Conservation (phyloP, 2,113 vertebrate genomes). For the Bothrops jararaca region DNA sequence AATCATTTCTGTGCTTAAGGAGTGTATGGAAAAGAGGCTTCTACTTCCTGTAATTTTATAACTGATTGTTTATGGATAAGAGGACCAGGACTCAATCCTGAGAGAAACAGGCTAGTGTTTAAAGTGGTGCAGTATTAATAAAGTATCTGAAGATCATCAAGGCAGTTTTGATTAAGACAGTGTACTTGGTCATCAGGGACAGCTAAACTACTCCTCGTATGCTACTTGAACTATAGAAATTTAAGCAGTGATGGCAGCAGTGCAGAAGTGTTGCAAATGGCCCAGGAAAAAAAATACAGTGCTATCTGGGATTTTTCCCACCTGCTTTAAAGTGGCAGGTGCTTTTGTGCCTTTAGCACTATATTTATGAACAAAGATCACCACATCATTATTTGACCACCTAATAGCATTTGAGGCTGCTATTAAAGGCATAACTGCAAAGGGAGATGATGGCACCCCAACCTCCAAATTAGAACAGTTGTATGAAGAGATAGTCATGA, state of each 20-base stretch:
- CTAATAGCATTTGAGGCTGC: not conserved
- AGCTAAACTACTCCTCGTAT: not conserved
- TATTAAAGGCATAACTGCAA: not conserved
- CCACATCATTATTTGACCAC: not conserved
- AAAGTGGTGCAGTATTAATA: not conserved
- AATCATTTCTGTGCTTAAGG: not conserved
- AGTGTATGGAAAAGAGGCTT: not conserved
- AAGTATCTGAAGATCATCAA: not conserved
- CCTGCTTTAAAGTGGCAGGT: not conserved
- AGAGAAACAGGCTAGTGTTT: not conserved
- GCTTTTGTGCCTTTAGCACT: not conserved
- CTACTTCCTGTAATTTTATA: not conserved
- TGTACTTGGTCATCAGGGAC: not conserved
- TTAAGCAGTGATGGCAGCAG: not conserved
- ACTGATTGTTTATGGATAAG: not conserved
- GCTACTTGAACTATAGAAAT: not conserved
- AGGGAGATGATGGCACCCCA: not conserved
- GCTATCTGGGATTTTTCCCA: not conserved
- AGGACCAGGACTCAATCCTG: not conserved
- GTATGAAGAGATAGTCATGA: not conserved
- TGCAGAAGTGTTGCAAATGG: not conserved
- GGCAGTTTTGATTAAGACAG: not conserved
- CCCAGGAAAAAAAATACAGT: not conserved
- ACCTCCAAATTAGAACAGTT: not conserved
- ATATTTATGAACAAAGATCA: not conserved